These are phyloP conservation scores for Borostomias antarcticus DNA, from an alignment of 2,797 vertebrate genomes.

Conservation along the genomic window DNA sequence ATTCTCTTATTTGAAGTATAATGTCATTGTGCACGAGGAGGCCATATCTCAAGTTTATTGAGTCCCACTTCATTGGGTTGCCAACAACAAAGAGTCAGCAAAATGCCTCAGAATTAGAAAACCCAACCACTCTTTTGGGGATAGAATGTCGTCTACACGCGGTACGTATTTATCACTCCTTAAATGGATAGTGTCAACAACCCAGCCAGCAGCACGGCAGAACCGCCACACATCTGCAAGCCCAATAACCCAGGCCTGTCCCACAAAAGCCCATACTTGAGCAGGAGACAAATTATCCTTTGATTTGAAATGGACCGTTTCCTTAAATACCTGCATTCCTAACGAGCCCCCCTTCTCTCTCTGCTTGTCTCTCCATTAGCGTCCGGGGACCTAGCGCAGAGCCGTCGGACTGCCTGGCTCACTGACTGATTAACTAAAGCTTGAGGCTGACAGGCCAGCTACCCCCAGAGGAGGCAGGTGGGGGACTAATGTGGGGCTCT, in stretches of 20 bases:
- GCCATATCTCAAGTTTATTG: slow-evolving; percentile 72
- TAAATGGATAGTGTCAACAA: slow-evolving; percentile 74
- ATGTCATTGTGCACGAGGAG: slow-evolving; percentile 63
- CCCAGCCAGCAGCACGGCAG: slow-evolving; percentile 36
- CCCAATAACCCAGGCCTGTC: slow-evolving; percentile 52
- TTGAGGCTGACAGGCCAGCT: slow-evolving; percentile 78
- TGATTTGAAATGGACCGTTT: slow-evolving; percentile 80
- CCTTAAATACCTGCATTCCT: slow-evolving; percentile 82
- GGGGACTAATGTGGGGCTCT: slow-evolving; percentile 62
- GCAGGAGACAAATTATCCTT: slow-evolving; percentile 78
- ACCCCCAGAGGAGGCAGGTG: slow-evolving; percentile 65
- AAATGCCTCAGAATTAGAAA: slow-evolving; percentile 51
- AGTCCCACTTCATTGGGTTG: slow-evolving; percentile 63
- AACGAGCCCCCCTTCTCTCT: slow-evolving; percentile 71
- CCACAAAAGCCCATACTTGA: slow-evolving; percentile 49
- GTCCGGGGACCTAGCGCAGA: slow-evolving; percentile 68
- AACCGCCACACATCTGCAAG: slow-evolving; percentile 43
- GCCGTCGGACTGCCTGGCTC: slow-evolving; percentile 62
- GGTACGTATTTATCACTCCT: slow-evolving; percentile 68
- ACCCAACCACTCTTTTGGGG: slow-evolving; percentile 53
- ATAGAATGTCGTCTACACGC: slow-evolving; percentile 59
- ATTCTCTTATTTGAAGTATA: slow-evolving; percentile 49
- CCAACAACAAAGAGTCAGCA: slow-evolving; percentile 66
- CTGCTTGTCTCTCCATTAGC: slow-evolving; percentile 76
- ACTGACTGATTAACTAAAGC: slow-evolving; percentile 85